A percentile compares a stretch with the other conserved stretches of the same genome.
Evolutionary conservation across 1,140 invertebrate genomes (phyloP).

Genomic region (Brachionus paranguensis): DNA sequence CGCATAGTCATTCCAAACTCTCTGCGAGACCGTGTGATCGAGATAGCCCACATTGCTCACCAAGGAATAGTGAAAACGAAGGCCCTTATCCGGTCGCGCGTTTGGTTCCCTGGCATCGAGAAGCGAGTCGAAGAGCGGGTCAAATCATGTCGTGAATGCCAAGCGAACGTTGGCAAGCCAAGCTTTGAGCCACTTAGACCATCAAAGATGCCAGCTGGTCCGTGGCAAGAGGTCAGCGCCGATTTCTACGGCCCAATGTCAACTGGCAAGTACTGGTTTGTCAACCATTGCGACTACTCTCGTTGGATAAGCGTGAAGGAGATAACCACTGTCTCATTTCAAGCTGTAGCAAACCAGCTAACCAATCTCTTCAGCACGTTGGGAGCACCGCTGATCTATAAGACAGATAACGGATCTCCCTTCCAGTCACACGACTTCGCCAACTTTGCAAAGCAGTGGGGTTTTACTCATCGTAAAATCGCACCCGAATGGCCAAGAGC

Average conservation of each 20-base stretch:
- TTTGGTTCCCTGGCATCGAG: background rate
- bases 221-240: background rate
- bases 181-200: background rate
- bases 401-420: constrained; percentile 42
- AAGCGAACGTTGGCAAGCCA: background rate
- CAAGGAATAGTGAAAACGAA: constrained; percentile 6
- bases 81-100: background rate
- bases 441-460: constrained; percentile 34
- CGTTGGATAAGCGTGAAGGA: background rate
- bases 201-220: background rate
- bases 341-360: constrained; percentile 8
- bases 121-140: background rate
- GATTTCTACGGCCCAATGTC: background rate
- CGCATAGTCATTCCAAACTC: background rate
- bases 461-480: constrained; percentile 41
- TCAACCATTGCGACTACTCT: background rate
- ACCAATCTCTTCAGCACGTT: constrained; percentile 41
- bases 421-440: constrained; percentile 32
- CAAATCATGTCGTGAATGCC: background rate
- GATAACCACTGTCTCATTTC: background rate
- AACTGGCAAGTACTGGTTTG: background rate
- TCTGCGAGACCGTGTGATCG: background rate
- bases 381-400: constrained; percentile 41
- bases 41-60: background rate
- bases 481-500: constrained; percentile 37